phyloP scores from a whole-genome alignment of 2,888 invertebrate genomes.

The Temnothorax ravouxi region DNA sequence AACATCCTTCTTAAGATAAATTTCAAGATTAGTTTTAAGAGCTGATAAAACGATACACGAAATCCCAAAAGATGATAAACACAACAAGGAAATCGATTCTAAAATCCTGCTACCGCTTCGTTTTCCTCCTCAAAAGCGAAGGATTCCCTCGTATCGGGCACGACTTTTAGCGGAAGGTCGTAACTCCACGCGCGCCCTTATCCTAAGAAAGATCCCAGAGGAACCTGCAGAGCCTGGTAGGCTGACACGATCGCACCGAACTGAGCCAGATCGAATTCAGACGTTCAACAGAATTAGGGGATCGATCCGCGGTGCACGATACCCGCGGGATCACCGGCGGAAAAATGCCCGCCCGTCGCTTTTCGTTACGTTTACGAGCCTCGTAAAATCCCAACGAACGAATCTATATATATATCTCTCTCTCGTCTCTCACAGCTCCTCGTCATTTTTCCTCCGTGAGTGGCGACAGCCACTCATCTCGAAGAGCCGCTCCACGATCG shows the following conservation, averaged over 20 bases:
- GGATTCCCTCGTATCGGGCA: neutral
- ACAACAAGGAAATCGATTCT: neutral
- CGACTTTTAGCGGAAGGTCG: conserved; percentile 6
- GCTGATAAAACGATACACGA: neutral
- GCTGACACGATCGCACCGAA: conserved; percentile 29
- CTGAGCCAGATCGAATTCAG: conserved; percentile 52
- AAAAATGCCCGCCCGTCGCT: conserved; percentile 40
- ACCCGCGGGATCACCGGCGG: conserved; percentile 40
- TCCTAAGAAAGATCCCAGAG: conserved; percentile 14
- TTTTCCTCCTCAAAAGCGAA: neutral
- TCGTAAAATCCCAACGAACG: conserved; percentile 37
- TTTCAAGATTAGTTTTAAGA: neutral
- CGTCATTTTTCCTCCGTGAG: conserved; percentile 15
- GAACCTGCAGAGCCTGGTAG: conserved; percentile 7
- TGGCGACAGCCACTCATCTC: no score
- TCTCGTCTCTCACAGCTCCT: neutral
- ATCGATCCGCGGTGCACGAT: conserved; percentile 39
- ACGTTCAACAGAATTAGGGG: conserved; percentile 55
- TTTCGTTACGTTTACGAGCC: conserved; percentile 52
- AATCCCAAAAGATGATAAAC: neutral
- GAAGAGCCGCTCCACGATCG: neutral
- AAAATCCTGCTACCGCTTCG: neutral
- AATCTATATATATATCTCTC: neutral
- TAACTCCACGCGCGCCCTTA: conserved; percentile 30
- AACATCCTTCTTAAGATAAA: neutral